Conservation (phyloP, 2,888 invertebrate species). For the Merodon equestris region DNA sequence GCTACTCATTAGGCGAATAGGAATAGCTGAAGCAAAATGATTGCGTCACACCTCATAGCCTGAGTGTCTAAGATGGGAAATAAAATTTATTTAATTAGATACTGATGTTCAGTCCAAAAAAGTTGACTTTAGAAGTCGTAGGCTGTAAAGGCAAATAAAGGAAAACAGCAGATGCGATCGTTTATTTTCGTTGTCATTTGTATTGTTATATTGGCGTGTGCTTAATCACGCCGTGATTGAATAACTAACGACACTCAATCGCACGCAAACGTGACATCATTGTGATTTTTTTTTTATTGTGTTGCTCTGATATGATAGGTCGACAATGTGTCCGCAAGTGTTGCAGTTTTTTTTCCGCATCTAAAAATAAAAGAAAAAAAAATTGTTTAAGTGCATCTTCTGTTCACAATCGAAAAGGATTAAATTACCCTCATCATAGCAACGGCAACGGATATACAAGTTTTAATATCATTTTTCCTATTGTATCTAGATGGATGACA, state of each 20-base stretch:
- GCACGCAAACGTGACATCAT: conserved; percentile 62
- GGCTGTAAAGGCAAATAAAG: too few relatives aligned
- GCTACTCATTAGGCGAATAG: too few relatives aligned
- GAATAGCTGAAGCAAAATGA: too few relatives aligned
- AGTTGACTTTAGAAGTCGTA: too few relatives aligned
- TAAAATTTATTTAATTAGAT: too few relatives aligned
- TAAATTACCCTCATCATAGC: conserved; percentile 51
- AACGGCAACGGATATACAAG: conserved; percentile 33
- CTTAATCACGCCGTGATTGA: conserved; percentile 47
- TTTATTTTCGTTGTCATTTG: too few relatives aligned
- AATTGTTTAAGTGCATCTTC: conserved; percentile 26
- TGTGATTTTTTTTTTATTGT: conserved; percentile 36
- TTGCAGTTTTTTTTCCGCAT: conserved; percentile 26
- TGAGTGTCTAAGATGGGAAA: too few relatives aligned
- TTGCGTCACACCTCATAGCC: too few relatives aligned
- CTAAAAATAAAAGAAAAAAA: conserved; percentile 14
- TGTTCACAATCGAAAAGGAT: conserved; percentile 65
- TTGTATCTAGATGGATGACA: conserved; percentile 23
- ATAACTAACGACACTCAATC: conserved; percentile 23
- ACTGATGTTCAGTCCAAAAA: too few relatives aligned
- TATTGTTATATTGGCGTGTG: conserved; percentile 40
- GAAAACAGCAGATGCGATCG: conserved; percentile 24
- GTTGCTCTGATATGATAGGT: neutral
- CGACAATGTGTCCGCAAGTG: conserved; percentile 33
- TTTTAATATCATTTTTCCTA: conserved; percentile 35